These are phyloP conservation scores for Pelusios castaneus DNA, from an alignment of 2,113 vertebrate genomes.

Conservation along the genomic window DNA sequence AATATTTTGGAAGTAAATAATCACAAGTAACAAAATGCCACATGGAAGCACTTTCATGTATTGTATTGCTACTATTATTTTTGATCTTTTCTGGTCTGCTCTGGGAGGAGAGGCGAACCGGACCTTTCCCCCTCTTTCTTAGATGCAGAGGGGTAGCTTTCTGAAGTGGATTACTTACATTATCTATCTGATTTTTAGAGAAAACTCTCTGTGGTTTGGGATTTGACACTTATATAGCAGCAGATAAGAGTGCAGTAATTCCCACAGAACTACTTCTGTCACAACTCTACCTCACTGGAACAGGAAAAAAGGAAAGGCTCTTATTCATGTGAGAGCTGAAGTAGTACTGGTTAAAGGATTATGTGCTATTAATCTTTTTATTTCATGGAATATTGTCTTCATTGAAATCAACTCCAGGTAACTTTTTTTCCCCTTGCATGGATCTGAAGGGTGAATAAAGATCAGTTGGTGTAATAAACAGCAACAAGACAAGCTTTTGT, in stretches of 20 bases:
- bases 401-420: background rate
- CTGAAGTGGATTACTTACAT: background rate
- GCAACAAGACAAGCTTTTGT: background rate
- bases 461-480: background rate
- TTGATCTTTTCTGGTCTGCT: background rate
- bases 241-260: background rate
- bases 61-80: rapidly evolving
- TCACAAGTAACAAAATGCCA: background rate
- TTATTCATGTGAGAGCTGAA: background rate
- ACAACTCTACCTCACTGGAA: rapidly evolving
- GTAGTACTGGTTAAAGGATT: background rate
- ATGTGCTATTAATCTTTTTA: background rate
- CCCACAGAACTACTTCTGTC: rapidly evolving
- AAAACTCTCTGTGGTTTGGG: background rate
- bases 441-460: background rate
- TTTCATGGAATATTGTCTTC: background rate
- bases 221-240: background rate
- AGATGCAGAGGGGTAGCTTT: background rate
- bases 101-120: background rate
- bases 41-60: background rate
- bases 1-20: background rate
- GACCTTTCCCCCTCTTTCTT: background rate
- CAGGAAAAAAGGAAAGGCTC: background rate
- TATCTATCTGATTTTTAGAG: background rate
- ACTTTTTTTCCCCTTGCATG: background rate